Evolutionary conservation across 2,888 invertebrate species (phyloP).

Genomic region (Octodonta nipae): DNA sequence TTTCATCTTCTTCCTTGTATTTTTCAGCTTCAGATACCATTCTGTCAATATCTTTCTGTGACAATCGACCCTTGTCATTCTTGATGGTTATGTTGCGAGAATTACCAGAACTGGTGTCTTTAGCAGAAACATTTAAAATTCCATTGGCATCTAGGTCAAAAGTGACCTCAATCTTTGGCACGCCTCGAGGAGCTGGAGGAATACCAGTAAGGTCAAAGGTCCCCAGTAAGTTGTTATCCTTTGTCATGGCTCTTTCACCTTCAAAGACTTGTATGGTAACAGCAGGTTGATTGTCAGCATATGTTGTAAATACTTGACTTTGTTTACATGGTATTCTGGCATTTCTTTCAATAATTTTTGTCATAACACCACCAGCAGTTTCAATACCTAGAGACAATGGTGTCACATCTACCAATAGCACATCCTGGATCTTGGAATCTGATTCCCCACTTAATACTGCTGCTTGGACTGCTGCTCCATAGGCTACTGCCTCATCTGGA

Average conservation of each 20-base stretch:
- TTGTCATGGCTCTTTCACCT: slow-evolving; percentile 70
- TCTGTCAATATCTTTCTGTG: slow-evolving; percentile 68
- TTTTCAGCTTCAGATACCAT: slow-evolving; percentile 64
- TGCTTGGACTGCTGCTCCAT: slow-evolving; percentile 32
- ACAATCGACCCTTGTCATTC: slow-evolving; percentile 68
- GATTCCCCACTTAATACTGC: slow-evolving; percentile 33
- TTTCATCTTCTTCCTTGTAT: slow-evolving; percentile 59
- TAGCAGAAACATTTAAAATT: slow-evolving; percentile 46
- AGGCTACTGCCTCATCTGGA: slow-evolving; percentile 32
- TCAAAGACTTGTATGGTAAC: slow-evolving; percentile 49
- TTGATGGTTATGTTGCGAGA: slow-evolving; percentile 65
- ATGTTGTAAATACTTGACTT: slow-evolving; percentile 48
- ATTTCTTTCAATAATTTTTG: slow-evolving; percentile 44
- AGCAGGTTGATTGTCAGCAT: slow-evolving; percentile 52
- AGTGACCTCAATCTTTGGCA: slow-evolving; percentile 56
- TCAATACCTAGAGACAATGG: slow-evolving; percentile 62
- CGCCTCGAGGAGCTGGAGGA: slow-evolving; percentile 55
- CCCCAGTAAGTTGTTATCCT: slow-evolving; percentile 58
- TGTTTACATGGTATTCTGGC: slow-evolving; percentile 42
- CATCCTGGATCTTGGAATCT: slow-evolving; percentile 60
- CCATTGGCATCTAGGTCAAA: slow-evolving; percentile 65
- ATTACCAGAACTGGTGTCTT: slow-evolving; percentile 48
- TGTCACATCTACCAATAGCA: slow-evolving; percentile 54
- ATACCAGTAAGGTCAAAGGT: slow-evolving; percentile 54
- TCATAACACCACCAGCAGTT: slow-evolving; percentile 69